Evolutionary conservation across 2,888 invertebrate genomes (phyloP).

Genomic region (Spodoptera exigua): DNA sequence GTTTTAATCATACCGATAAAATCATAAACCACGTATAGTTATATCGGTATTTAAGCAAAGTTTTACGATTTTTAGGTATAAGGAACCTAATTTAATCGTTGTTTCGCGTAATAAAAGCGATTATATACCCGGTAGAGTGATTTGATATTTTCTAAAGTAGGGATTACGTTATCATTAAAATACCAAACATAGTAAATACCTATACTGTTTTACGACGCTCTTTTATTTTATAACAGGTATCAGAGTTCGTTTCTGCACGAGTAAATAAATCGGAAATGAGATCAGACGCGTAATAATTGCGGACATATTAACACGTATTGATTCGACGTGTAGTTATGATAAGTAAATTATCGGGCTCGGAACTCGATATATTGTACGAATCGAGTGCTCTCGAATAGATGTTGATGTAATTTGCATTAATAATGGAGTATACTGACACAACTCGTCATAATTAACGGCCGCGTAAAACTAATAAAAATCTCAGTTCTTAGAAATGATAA

Average conservation of each 20-base stretch:
- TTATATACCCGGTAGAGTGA: slow-evolving; percentile 16
- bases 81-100: slow-evolving; percentile 22
- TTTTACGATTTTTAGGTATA: slow-evolving; percentile 10
- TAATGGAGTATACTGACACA: slow-evolving; percentile 14
- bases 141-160: slow-evolving; percentile 7
- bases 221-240: slow-evolving; percentile 1
- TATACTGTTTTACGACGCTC: neutral
- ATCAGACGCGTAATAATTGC: slow-evolving; percentile 19
- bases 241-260: slow-evolving; percentile 21
- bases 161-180: slow-evolving; percentile 6
- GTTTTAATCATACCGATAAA: slow-evolving; percentile 14
- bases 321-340: slow-evolving; percentile 14
- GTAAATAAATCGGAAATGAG: slow-evolving; percentile 35
- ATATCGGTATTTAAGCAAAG: slow-evolving; percentile 1
- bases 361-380: slow-evolving; percentile 16
- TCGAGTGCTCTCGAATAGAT: slow-evolving; percentile 5
- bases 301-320: slow-evolving; percentile 21
- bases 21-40: neutral
- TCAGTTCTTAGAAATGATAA: slow-evolving; percentile 23
- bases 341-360: slow-evolving; percentile 21
- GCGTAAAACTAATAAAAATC: slow-evolving; percentile 32
- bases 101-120: slow-evolving; percentile 17
- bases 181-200: slow-evolving; percentile 6
- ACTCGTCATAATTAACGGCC: slow-evolving; percentile 6
- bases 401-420: slow-evolving; percentile 31